A percentile compares a stretch with the other conserved stretches of the same genome.
These are phyloP conservation scores for Nesogale talazaci DNA, from an alignment of 2,113 vertebrate species.

Conservation along the genomic window DNA sequence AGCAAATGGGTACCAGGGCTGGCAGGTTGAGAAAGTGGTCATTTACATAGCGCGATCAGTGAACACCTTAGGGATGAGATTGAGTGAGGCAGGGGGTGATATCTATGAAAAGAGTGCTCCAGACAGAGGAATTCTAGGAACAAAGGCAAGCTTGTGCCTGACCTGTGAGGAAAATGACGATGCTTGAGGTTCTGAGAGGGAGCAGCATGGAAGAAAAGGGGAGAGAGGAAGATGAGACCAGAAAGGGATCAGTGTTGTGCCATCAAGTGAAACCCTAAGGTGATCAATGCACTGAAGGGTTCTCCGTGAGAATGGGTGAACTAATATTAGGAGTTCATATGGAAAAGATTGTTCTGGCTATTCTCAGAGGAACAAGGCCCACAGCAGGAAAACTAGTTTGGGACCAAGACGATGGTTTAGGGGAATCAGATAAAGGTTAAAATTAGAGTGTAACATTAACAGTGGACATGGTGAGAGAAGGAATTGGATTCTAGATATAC, in stretches of 20 bases:
- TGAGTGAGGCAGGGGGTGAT: not conserved
- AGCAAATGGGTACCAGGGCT: not conserved
- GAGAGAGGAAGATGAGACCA: no score
- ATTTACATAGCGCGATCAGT: not conserved
- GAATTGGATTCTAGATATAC: not conserved
- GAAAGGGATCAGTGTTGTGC: no score
- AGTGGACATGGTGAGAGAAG: not conserved
- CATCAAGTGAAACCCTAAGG: no score
- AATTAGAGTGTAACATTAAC: not conserved
- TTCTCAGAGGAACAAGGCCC: not conserved
- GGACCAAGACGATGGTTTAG: not conserved
- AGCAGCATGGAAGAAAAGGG: not conserved
- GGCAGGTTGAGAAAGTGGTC: not conserved
- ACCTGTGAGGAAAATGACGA: not conserved
- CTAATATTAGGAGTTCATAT: not conserved
- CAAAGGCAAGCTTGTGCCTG: slow-evolving; percentile 8
- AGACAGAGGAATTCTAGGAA: not conserved
- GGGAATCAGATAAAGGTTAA: not conserved
- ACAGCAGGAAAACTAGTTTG: not conserved
- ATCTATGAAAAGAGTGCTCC: not conserved
- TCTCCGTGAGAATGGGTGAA: not conserved
- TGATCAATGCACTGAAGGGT: not conserved
- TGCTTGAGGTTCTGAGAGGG: not conserved
- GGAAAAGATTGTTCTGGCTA: not conserved
- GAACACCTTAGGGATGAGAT: not conserved